phyloP scores from a whole-genome alignment of 2,888 invertebrate species.

The Tipula helvola region DNA sequence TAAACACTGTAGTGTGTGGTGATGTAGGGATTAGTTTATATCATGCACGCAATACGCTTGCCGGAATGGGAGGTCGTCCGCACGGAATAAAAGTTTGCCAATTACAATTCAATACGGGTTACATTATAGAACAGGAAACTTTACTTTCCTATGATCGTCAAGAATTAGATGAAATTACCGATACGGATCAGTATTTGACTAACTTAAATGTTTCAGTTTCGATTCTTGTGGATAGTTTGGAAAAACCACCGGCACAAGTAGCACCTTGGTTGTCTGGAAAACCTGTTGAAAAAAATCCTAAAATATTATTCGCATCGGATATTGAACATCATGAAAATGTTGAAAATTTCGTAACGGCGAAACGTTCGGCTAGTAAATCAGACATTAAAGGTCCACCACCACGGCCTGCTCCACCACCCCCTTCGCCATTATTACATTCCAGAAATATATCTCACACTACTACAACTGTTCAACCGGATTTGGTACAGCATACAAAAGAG shows the following conservation, averaged over 20 bases:
- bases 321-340: conserved; percentile 72
- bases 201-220: conserved; percentile 57
- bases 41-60: conserved; percentile 78
- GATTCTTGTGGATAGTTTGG: conserved; percentile 57
- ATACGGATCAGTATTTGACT: conserved; percentile 53
- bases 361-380: conserved; percentile 23
- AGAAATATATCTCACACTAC: not conserved
- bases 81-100: conserved; percentile 79
- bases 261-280: conserved; percentile 66
- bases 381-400: conserved; percentile 28
- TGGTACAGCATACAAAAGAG: not conserved
- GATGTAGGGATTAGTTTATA: conserved; percentile 72
- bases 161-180: conserved; percentile 73
- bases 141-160: conserved; percentile 58
- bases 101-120: conserved; percentile 82
- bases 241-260: conserved; percentile 50
- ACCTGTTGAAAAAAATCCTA: conserved; percentile 40
- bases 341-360: conserved; percentile 57
- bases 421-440: conserved; percentile 22
- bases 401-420: conserved; percentile 23
- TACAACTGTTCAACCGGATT: conserved; percentile 19
- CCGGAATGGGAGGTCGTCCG: conserved; percentile 55
- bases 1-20: conserved; percentile 69
- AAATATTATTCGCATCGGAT: conserved; percentile 56
- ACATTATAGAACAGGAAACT: conserved; percentile 60